Evolutionary conservation across 1,140 invertebrate species (phyloP).

Genomic region (Arion vulgaris): DNA sequence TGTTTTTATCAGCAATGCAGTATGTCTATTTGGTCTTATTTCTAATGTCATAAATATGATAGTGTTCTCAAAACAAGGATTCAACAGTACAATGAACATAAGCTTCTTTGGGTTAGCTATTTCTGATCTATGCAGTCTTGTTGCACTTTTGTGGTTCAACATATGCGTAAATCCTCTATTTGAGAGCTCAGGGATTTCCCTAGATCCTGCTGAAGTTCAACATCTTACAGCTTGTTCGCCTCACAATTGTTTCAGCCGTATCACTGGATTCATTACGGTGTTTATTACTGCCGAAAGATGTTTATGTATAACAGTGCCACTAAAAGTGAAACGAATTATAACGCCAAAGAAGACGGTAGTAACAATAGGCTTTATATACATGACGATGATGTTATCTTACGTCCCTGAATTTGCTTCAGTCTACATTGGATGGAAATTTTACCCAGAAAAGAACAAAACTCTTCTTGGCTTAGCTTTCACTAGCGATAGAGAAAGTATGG

Average conservation of each 20-base stretch:
- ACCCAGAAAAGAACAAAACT: constrained; percentile 20
- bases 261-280: constrained; percentile 8
- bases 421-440: constrained; percentile 22
- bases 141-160: constrained; percentile 7
- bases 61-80: constrained; percentile 15
- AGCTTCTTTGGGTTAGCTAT: constrained; percentile 21
- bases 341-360: neutral
- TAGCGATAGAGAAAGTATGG: neutral
- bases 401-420: constrained; percentile 9
- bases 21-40: constrained; percentile 1
- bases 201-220: constrained; percentile 1
- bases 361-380: neutral
- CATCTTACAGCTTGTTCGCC: constrained; percentile 9
- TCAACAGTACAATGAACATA: constrained; percentile 17
- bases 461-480: constrained; percentile 9
- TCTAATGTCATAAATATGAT: constrained; percentile 10
- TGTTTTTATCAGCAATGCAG: constrained; percentile 1
- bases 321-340: constrained; percentile 9
- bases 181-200: neutral
- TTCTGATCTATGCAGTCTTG: constrained; percentile 12
- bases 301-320: constrained; percentile 2
- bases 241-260: constrained; percentile 19
- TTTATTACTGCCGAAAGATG: constrained; percentile 20
- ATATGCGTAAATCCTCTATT: constrained; percentile 21
- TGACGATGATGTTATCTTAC: constrained; percentile 17